Conservation (phyloP, 23 tunicate genomes). For the Styela clava region DNA sequence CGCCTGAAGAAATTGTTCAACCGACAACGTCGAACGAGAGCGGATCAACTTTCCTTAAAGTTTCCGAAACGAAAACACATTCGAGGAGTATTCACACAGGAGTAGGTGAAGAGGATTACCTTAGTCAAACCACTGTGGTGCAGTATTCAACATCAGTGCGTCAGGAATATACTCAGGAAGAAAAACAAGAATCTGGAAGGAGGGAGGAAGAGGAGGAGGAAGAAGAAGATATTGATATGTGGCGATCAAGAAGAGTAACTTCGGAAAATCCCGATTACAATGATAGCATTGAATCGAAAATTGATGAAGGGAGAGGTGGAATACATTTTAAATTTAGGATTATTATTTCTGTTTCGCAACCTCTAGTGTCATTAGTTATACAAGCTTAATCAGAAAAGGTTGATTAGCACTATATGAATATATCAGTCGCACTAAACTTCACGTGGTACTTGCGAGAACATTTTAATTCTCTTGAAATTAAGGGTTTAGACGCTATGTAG, state of each 20-base stretch:
- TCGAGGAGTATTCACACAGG: neutral
- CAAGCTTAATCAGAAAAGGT: too few relatives aligned
- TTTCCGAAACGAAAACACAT: neutral
- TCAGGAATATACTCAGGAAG: conserved; percentile 7
- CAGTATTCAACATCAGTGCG: neutral
- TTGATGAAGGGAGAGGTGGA: conserved; percentile 32
- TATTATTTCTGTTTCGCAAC: too few relatives aligned
- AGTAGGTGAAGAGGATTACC: neutral
- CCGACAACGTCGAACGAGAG: neutral
- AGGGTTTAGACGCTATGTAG: too few relatives aligned
- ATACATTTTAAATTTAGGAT: neutral
- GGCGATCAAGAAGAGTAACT: neutral
- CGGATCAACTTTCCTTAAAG: neutral
- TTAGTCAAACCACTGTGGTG: neutral
- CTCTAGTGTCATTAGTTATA: too few relatives aligned
- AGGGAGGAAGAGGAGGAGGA: conserved; percentile 17
- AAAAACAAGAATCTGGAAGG: neutral
- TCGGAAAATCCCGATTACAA: conserved; percentile 23
- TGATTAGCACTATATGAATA: too few relatives aligned
- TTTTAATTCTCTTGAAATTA: too few relatives aligned
- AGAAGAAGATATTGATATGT: conserved; percentile 26
- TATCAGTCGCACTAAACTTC: too few relatives aligned
- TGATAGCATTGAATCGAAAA: conserved; percentile 23
- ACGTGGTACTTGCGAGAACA: too few relatives aligned
- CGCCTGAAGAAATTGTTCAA: neutral